Conservation (phyloP, 2,113 vertebrate species). For the Megaceryle maxima region DNA sequence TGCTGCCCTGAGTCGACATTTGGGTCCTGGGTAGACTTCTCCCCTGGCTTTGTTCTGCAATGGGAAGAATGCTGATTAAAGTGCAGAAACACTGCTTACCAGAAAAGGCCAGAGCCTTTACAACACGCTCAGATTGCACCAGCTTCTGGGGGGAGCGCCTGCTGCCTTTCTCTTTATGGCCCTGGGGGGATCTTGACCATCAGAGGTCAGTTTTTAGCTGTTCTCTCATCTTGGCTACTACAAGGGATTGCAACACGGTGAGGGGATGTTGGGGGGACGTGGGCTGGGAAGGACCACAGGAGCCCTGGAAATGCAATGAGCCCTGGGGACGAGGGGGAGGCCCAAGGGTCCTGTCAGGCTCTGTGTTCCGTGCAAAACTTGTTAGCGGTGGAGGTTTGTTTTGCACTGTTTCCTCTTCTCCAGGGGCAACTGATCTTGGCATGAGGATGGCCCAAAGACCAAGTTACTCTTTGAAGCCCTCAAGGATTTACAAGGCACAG, state of each 20-base stretch:
- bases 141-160: not conserved
- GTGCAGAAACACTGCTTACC: not conserved
- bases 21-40: constrained; percentile 35
- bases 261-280: fast-evolving
- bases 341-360: not conserved
- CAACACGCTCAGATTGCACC: fast-evolving
- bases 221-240: not conserved
- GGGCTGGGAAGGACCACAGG: not conserved
- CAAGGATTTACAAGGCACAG: not conserved
- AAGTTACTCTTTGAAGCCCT: not conserved
- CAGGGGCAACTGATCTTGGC: fast-evolving
- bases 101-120: not conserved
- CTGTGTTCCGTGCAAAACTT: not conserved
- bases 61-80: constrained; percentile 40
- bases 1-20: not conserved
- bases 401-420: not conserved
- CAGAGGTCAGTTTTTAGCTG: not conserved
- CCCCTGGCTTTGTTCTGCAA: constrained; percentile 27
- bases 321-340: not conserved
- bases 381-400: not conserved
- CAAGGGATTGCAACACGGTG: not conserved
- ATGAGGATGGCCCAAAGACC: not conserved
- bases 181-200: not conserved
- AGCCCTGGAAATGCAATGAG: not conserved
- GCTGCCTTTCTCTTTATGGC: not conserved